Conservation (phyloP, 2,113 vertebrate genomes). For the Verasper variegatus region DNA sequence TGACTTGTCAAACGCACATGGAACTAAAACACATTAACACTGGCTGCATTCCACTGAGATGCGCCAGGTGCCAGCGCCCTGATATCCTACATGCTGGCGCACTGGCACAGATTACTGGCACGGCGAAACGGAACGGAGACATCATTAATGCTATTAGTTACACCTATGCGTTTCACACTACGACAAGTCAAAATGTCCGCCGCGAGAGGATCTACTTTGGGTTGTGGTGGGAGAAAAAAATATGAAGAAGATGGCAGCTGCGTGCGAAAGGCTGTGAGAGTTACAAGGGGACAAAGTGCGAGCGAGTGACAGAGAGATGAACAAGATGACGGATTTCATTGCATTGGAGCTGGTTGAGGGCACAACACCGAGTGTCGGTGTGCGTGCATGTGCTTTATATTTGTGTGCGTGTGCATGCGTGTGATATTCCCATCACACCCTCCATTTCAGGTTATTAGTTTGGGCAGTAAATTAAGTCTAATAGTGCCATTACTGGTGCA, state of each 20-base stretch:
- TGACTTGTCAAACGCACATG: constrained; percentile 11
- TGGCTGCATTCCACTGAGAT: constrained; percentile 15
- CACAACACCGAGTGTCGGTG: constrained; percentile 29
- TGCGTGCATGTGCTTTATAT: constrained; percentile 8
- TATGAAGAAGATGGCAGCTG: background rate
- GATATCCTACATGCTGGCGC: constrained; percentile 36
- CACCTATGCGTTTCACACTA: constrained; percentile 38
- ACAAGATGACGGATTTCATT: constrained; percentile 61
- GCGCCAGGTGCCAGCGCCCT: background rate
- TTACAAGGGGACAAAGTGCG: background rate
- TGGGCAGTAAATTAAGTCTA: constrained; percentile 64
- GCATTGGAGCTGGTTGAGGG: constrained; percentile 61
- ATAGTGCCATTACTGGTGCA: constrained; percentile 60
- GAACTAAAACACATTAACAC: constrained; percentile 16
- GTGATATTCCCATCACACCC: constrained; percentile 41
- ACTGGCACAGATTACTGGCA: constrained; percentile 33
- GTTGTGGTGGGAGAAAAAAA: background rate
- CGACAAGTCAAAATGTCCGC: constrained; percentile 23
- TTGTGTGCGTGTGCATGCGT: constrained; percentile 10
- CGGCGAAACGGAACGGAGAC: constrained; percentile 29
- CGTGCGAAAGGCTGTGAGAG: constrained; percentile 5
- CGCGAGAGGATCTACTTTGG: constrained; percentile 8
- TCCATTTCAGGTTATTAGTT: constrained; percentile 68
- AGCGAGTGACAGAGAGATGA: background rate
- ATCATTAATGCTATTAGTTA: constrained; percentile 51